Conservation (phyloP, 2,888 invertebrate genomes). For the Drosophila quinaria region DNA sequence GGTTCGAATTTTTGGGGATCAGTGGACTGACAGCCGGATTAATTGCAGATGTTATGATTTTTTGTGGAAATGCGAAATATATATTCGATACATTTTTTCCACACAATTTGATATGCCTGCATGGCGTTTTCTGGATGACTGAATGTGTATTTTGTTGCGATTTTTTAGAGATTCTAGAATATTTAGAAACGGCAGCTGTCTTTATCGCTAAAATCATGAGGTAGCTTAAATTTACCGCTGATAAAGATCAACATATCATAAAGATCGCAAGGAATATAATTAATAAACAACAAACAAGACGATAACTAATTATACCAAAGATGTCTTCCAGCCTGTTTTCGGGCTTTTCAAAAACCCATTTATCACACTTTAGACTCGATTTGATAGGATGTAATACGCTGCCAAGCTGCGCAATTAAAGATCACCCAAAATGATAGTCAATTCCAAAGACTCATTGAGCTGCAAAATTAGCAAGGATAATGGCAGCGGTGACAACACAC, state of each 20-base stretch:
- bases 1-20: conserved; percentile 32
- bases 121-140: conserved; percentile 45
- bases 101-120: conserved; percentile 67
- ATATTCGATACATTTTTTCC: conserved; percentile 68
- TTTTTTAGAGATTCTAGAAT: conserved; percentile 1
- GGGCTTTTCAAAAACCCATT: conserved; percentile 78
- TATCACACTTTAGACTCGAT: conserved; percentile 75
- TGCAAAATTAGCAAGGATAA: conserved; percentile 83
- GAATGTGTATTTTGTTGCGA: conserved; percentile 12
- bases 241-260: conserved; percentile 55
- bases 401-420: conserved; percentile 79
- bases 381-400: conserved; percentile 70
- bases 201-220: conserved; percentile 1
- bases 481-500: conserved; percentile 80
- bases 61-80: conserved; percentile 50
- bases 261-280: conserved; percentile 39
- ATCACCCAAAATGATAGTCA: conserved; percentile 55
- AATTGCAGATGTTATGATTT: conserved; percentile 83
- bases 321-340: conserved; percentile 23
- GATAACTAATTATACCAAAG: conserved; percentile 62
- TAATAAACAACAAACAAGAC: conserved; percentile 67
- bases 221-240: conserved; percentile 8
- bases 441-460: conserved; percentile 75
- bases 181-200: conserved; percentile 34
- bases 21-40: conserved; percentile 64